Evolutionary conservation across 2,888 invertebrate species (phyloP).

Genomic region (Eristalis tenax): DNA sequence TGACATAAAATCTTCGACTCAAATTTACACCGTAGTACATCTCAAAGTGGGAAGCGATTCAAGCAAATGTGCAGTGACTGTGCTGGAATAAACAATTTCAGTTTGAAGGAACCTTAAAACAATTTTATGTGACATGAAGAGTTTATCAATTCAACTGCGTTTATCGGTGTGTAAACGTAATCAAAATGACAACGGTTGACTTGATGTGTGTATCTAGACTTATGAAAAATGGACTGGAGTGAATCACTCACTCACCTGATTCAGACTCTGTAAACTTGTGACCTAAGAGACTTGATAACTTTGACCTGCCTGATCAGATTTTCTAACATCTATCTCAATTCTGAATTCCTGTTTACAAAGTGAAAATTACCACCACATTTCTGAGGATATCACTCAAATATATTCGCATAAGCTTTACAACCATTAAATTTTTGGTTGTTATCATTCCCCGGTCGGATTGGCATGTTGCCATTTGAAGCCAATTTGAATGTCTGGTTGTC

Average conservation of each 20-base stretch:
- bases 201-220: not conserved
- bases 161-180: not conserved
- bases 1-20: not conserved
- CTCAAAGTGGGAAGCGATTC: not conserved
- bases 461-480: constrained; percentile 32
- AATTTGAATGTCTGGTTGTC: constrained; percentile 27
- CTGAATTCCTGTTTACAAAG: not conserved
- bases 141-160: not conserved
- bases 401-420: constrained; percentile 23
- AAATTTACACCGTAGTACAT: not conserved
- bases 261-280: too few species aligned
- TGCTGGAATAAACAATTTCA: not conserved
- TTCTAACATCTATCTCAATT: not conserved
- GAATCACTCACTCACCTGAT: too few species aligned
- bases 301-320: not conserved
- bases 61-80: not conserved
- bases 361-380: constrained; percentile 20
- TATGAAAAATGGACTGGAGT: not conserved
- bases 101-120: not conserved
- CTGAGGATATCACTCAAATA: constrained; percentile 31
- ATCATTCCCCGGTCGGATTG: constrained; percentile 24
- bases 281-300: too few species aligned
- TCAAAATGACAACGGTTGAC: not conserved
- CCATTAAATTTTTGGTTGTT: constrained; percentile 28
- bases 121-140: not conserved